Evolutionary conservation across 2,888 invertebrate genomes (phyloP), one percentile per base, ranked within the genome.

Genomic region (Lasius fuliginosus): DNA sequence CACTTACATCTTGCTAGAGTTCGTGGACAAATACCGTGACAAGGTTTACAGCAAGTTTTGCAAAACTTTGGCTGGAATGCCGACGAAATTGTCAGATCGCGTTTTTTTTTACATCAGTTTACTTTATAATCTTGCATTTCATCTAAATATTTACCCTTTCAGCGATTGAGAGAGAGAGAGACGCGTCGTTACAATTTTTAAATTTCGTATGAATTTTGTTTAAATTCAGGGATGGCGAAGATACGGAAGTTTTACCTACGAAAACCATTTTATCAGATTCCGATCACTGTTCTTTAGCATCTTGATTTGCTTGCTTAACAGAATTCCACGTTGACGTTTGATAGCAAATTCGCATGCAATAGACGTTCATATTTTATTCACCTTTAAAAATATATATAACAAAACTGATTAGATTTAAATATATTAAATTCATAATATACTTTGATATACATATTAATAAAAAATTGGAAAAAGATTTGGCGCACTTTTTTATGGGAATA

Each of bases 1-100:
- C 23, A 23, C 81, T 82, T 73, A 82, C 71, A 53, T 71, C 5
- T 82, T 23, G 36, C 71, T 3, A 71, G 11, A 64, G 15, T 27
- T 62, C 49, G 27, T 2, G 42, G 62, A 3, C 62, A 74, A 46
- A 62, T 42, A 46, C 42, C n/a, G n/a, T 30, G 42, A 33, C 46
- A 62, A 33, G 62, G 30, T 74, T 74, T 62, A 62, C 60, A 74
- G 15, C 42, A 46, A n/a, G 2, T 33, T 46, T 74, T 62, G 30
- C 30, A 46, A 74, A 42, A 46, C 62, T 30, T 30, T 0, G 4
- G 0, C 74, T 74, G 27, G 8, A 74, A 74, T n/a, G 1, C 5
- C 23, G 33, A 18, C 12, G 11, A 23, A 12, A n/a, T 74, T 60
- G 23, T 71, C 36, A 67, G 8, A 68, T 30, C 9, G 42, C 9